Evolutionary conservation across 2,797 vertebrate species (phyloP).

Genomic region (Arnoldichthys spilopterus): DNA sequence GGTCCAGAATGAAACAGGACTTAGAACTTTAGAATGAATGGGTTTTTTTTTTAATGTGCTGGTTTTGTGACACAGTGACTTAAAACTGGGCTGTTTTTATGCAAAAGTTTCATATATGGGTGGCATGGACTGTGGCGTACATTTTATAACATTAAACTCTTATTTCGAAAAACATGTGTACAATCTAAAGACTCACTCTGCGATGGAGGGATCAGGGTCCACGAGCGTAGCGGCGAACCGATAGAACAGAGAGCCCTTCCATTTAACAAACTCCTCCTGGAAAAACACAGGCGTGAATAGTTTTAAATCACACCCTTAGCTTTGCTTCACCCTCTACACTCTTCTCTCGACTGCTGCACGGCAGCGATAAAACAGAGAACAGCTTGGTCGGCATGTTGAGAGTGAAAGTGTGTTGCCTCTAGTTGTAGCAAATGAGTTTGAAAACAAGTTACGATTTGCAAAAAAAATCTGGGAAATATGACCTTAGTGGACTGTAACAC

Average conservation of each 20-base stretch:
- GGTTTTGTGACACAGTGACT: no score
- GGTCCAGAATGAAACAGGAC: no score
- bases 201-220: constrained; percentile 85
- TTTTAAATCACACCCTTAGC: neutral
- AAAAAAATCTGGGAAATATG: no score
- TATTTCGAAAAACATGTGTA: no score
- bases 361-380: neutral
- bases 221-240: constrained; percentile 85
- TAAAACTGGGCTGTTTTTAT: no score
- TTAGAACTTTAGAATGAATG: no score
- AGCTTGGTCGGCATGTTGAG: neutral
- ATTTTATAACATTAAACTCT: no score
- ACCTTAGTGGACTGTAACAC: no score
- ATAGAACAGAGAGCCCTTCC: constrained; percentile 94
- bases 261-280: constrained; percentile 95
- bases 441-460: no score
- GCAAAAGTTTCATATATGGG: no score
- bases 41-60: no score
- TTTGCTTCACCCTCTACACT: neutral
- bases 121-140: no score
- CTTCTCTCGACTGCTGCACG: neutral
- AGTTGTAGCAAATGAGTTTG: neutral
- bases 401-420: neutral
- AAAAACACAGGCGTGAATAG: constrained; percentile 9
- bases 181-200: constrained; percentile 78